phyloP scores from a whole-genome alignment of 1,140 invertebrate genomes.

The Xylocopa sonorina region DNA sequence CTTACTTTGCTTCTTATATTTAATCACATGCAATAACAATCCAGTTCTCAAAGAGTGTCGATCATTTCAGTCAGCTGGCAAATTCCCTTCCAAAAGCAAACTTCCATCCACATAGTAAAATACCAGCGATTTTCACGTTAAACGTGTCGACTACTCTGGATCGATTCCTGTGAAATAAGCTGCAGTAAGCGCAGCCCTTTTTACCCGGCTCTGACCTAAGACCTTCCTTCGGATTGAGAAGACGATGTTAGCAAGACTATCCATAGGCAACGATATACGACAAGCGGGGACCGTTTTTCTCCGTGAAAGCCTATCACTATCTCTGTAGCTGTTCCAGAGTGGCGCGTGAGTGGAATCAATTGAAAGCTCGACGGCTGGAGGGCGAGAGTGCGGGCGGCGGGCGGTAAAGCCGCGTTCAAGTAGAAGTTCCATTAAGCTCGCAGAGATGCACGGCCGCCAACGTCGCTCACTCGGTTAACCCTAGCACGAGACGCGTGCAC shows the following conservation, averaged over 20 bases:
- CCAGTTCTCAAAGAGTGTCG: too few species aligned
- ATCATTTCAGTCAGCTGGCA: too few species aligned
- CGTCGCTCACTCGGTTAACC: slow-evolving; percentile 50
- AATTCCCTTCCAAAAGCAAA: background rate
- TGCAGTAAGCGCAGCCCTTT: background rate
- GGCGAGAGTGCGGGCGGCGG: background rate
- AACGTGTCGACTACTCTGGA: background rate
- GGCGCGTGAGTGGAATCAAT: slow-evolving; percentile 64
- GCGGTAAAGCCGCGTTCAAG: slow-evolving; percentile 39
- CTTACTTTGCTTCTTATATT: too few species aligned
- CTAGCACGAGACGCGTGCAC: slow-evolving; percentile 48
- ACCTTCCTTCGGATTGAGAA: slow-evolving; percentile 36
- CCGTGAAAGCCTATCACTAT: slow-evolving; percentile 40
- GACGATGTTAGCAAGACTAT: background rate
- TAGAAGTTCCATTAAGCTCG: slow-evolving; percentile 60
- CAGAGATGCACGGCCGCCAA: slow-evolving; percentile 45
- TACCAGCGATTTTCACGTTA: too few species aligned
- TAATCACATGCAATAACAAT: too few species aligned
- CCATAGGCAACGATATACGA: slow-evolving; percentile 27
- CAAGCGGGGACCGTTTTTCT: slow-evolving; percentile 51
- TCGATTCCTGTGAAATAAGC: background rate
- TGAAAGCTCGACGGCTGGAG: slow-evolving; percentile 18
- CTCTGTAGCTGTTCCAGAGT: slow-evolving; percentile 29
- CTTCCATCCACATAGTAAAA: too few species aligned
- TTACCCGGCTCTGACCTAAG: background rate